Base-by-base conservation (phyloP, 2,797 vertebrate genomes). In the Linurgus olivaceus region DNA sequence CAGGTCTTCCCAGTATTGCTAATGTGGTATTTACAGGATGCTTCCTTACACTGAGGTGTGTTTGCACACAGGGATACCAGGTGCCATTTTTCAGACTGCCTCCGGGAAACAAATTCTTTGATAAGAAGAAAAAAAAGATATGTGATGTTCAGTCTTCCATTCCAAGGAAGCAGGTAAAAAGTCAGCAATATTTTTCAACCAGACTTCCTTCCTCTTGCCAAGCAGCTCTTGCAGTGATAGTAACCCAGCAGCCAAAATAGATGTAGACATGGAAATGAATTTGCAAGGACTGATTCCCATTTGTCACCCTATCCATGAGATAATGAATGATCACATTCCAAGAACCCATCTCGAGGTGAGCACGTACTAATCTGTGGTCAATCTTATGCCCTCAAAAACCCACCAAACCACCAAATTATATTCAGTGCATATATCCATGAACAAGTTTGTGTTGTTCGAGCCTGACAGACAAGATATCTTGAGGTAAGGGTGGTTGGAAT, bases 251-350 rank as follows among this genome's bases (percentile, higher is more conserved):
- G 33, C 13, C 66, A 37, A 55, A 86, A 73, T 0, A 70, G 51
- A 29, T n/a, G 23, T 17, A 78, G 48, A 42, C 17, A 16, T 2
- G 1, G 29, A 80, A 88, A 73, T 24, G 13, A 42, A 91, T 65
- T n/a, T 70, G 10, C 40, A 79, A 77, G 44, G 92, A 44, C 37
- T 16, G 11, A 51, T 70, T 16, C 25, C 24, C 24, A 12, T 67
- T 75, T 66, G 38, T 79, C 62, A 67, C 57, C 1, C 2, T 52
- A 25, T 62, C 73, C 6, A 13, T 19, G 68, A 95, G 86, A 80
- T 87, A 96, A 80, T 74, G 90, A 96, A 96, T 88, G 89, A 94
- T 68, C 82, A 23, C 85, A 93, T 90, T 93, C 96, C 93, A 95
- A 95, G 87, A 96, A 87, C 85, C 90, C 95, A 88, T 90, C 86